Conservation (phyloP, 2,888 invertebrate genomes). For the Cenopis cana region DNA sequence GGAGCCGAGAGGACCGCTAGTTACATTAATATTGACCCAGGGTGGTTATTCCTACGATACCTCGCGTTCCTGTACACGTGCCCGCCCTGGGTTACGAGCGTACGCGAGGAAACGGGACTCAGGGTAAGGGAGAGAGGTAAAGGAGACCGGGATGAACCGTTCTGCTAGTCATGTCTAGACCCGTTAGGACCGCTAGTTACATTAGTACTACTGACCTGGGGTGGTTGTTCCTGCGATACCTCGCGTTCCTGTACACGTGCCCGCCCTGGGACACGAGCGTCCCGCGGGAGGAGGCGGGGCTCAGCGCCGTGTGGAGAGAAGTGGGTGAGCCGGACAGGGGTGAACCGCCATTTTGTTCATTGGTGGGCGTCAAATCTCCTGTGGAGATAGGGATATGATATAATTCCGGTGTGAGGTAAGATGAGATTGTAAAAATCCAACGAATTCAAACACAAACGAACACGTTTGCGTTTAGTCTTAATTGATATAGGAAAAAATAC, state of each 20-base stretch:
- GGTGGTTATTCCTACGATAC: too few relatives aligned
- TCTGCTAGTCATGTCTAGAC: neutral
- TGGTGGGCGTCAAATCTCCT: constrained; percentile 74
- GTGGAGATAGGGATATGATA: neutral
- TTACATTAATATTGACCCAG: too few relatives aligned
- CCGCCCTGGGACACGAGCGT: constrained; percentile 84
- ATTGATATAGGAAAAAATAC: too few relatives aligned
- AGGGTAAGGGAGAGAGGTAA: constrained; percentile 60
- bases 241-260: constrained; percentile 81
- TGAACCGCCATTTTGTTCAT: constrained; percentile 55
- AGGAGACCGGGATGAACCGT: neutral
- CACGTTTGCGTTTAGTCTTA: too few relatives aligned
- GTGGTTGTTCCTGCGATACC: constrained; percentile 61
- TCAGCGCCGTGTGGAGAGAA: constrained; percentile 66
- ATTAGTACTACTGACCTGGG: constrained; percentile 54
- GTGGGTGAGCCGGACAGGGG: constrained; percentile 54
- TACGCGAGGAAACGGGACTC: constrained; percentile 55
- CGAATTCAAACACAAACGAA: too few relatives aligned
- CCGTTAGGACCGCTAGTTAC: neutral
- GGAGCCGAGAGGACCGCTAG: too few relatives aligned
- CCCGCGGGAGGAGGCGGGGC: constrained; percentile 80
- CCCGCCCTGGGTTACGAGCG: too few relatives aligned
- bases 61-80: too few relatives aligned
- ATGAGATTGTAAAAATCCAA: too few relatives aligned
- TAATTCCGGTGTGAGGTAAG: too few relatives aligned